A percentile compares a stretch with the other conserved stretches of the same genome.
Evolutionary conservation across 2,797 vertebrate species (phyloP).

Genomic region (Coranthus polyacanthus): DNA sequence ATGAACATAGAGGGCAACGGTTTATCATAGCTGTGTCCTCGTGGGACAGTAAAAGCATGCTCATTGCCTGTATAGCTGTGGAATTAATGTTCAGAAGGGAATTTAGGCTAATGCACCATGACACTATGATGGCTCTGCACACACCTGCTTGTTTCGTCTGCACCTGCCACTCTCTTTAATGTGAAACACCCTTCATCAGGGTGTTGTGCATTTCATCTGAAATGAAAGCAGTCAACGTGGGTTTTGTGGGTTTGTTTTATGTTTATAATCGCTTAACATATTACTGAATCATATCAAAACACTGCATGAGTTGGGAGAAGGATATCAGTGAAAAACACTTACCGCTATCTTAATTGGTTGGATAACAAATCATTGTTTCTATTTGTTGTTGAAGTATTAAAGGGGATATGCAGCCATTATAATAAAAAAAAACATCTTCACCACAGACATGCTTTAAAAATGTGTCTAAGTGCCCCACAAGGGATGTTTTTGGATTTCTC

Average conservation of each 20-base stretch:
- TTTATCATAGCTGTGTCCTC: constrained; percentile 10
- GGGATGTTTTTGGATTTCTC: too few species aligned
- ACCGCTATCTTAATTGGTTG: background rate
- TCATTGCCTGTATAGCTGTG: constrained; percentile 30
- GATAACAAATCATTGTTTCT: background rate
- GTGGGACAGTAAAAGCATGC: constrained; percentile 30
- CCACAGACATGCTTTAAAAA: background rate
- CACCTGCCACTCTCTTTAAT: constrained; percentile 42
- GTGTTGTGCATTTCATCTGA: too few species aligned
- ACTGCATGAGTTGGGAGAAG: too few species aligned
- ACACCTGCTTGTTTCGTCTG: constrained; percentile 54
- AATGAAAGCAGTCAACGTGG: too few species aligned
- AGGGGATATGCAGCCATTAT: background rate
- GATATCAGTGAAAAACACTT: too few species aligned
- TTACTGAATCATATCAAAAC: too few species aligned
- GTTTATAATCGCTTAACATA: too few species aligned
- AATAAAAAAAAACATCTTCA: constrained; percentile 3
- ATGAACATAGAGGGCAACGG: background rate
- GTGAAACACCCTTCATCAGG: too few species aligned
- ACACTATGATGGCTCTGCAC: constrained; percentile 32
- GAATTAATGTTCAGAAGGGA: constrained; percentile 50
- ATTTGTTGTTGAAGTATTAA: background rate
- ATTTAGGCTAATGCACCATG: constrained; percentile 57
- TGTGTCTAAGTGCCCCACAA: too few species aligned
- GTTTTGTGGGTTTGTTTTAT: too few species aligned